A percentile compares a stretch with the other conserved stretches of the same genome.
Evolutionary conservation across 2,797 vertebrate genomes (phyloP).

Genomic region (Brachyalestes nurse): DNA sequence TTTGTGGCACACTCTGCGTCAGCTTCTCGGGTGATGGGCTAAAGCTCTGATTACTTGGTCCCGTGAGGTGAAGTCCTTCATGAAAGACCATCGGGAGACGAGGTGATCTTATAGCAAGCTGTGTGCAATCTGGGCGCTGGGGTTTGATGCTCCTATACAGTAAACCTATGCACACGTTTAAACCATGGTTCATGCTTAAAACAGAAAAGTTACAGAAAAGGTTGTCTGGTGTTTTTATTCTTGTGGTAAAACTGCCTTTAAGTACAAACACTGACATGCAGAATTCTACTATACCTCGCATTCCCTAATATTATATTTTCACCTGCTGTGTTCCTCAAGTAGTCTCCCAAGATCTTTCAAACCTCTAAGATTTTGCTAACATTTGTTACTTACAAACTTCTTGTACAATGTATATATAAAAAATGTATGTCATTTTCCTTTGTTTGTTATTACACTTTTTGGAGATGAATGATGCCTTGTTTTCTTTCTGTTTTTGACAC

Average conservation of each 20-base stretch:
- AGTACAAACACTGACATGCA: background rate
- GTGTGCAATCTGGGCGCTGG: background rate
- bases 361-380: too few relatives aligned
- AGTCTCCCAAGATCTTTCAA: too few relatives aligned
- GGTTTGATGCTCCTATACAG: background rate
- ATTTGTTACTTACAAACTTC: too few relatives aligned
- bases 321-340: too few relatives aligned
- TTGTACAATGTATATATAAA: too few relatives aligned
- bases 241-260: background rate
- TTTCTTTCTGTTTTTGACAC: background rate
- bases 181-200: background rate
- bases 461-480: too few relatives aligned
- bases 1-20: background rate
- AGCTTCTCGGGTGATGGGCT: background rate
- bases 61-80: background rate
- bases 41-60: slow-evolving; percentile 11
- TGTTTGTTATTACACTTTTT: background rate
- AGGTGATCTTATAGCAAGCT: background rate
- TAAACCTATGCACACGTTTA: background rate
- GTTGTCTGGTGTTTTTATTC: background rate
- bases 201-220: background rate
- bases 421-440: background rate
- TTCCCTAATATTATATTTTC: too few relatives aligned
- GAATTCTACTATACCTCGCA: too few relatives aligned
- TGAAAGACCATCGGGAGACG: background rate